Evolutionary conservation across 2,113 vertebrate species (phyloP), one percentile per base, ranked within the genome.

Genomic region (Mugil cephalus): DNA sequence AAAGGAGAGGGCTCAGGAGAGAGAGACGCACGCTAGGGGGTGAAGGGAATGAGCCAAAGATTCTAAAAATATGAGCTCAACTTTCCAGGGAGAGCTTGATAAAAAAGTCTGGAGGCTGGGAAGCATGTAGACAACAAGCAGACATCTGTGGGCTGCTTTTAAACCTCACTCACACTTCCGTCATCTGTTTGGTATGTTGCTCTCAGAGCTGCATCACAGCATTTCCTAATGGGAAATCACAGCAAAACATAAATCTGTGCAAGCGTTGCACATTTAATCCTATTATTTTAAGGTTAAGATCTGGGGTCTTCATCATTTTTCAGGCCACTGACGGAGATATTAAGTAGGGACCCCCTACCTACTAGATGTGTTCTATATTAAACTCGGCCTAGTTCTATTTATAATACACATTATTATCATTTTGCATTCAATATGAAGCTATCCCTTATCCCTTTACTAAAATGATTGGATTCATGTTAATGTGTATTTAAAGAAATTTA

Each of bases 181-280:
- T 93, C 86, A 89, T 79, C 62, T 45, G 70, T 79, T 82, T 83
- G 91, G 88, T 82, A 90, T 92, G 84, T 47, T 19, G 64, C 76
- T 82, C 72, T 51, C 54, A 48, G 34, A 69, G 63, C 19, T 48
- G n/a, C 10, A 53, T 60, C 39, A 47, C 67, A 46, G 43, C 74
- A 60, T 18, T 36, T 73, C 0, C 69, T 36, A 45, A 64, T 67
- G 13, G 63, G 36, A 61, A 14, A 75, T 12, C 36, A 21, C 35
- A 18, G 17, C 19, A 8, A 69, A 61, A 70, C 21, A 64, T 4
- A 21, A 35, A 34, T 2, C 13, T 1, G 9, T 36, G 24, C 47
- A 39, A 52, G 6, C 18, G 13, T 21, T 38, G 35, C 3, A 60
- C 19, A 15, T 10, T 34, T 10, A 24, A 6, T 30, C 0, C 9